Evolutionary conservation across 2,888 invertebrate genomes (phyloP), one percentile per base, ranked within the genome.

Genomic region (Erannis defoliaria): DNA sequence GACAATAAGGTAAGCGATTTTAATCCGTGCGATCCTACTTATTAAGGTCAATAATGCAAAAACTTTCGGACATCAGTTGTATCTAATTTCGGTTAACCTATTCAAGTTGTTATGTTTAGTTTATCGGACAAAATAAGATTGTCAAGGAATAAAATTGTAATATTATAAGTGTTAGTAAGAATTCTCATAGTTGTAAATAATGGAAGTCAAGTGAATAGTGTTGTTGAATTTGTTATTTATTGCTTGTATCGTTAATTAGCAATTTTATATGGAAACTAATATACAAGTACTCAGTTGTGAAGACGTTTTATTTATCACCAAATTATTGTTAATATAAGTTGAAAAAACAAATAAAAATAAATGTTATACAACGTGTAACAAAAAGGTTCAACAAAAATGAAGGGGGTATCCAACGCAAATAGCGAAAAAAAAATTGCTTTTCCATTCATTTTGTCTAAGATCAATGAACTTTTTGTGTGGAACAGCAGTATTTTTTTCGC

Each of bases 201-300:
- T 75, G 78, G 74, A 80, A 79, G 81, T 82, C 76, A 83, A 82
- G 84, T 75, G 81, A 82, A 84, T 79, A 88, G 86, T 85, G 88
- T 88, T 87, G 84, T 88, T 88, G 76, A 84, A 85, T 84, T 86
- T 89, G 89, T 89, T 89, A 90, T 89, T 89, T 89, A 88, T 89
- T 89, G 89, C 89, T 89, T 88, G 85, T 89, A 84, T 78, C 77
- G 81, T 88, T 86, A 69, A 83, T 87, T 89, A 87, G 88, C 86
- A 84, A 81, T 89, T 90, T 89, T 89, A 80, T 86, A 89, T 82
- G 78, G 80, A 75, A 86, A 86, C 82, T 86, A 88, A 88, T 88
- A 90, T 86, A 89, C 84, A 88, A 88, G 81, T 85, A 82, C 78
- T 81, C 81, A 83, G 82, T 85, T 69, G 23, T 2, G 8, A 14